Base-by-base conservation (phyloP, 2,113 vertebrate genomes). In the Zosterops japonicus region DNA sequence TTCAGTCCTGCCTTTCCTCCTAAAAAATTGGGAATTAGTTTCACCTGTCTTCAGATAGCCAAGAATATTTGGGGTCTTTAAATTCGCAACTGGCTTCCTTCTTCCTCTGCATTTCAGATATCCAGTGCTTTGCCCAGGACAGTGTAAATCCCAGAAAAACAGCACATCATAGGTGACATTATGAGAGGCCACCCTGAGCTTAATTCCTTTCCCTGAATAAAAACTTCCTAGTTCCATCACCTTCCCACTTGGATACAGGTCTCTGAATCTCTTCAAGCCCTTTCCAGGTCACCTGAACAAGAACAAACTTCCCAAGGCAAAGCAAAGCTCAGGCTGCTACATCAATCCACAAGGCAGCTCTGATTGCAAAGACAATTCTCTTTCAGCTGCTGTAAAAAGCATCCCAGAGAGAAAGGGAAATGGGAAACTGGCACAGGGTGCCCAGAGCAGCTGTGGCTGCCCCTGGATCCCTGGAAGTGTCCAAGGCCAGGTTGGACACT, bases 401-500 rank as follows among this genome's bases (percentile, higher is more conserved):
- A 41, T 20, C 18, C 22, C 2, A 1, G 86, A 31, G 47, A 52
- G 16, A 46, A 52, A 75, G 14, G 10, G 20, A 29, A 59, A 13
- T 19, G 63, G 25, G 47, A 47, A 7, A 41, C 12, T 47, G 70
- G 47, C 23, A 39, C 60, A 46, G 39, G 14, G 2, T 46, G 3
- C 29, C 20, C 53, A 47, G 41, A 55, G 29, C 0, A 27, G 63
- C 55, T 61, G 53, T 8, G 78, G 41, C 20, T 76, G 24, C 17
- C 21, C 21, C 78, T 67, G 83, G 52, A 76, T 7, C 61, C 55
- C 78, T 82, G 61, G 16, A 0, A 82, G 3, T 68, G 61, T 0
- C 28, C 69, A 53, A 59, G n/a, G 61, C 19, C 28, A 22, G 46
- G 44, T 0, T 65, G 68, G 50, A 50, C 0, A 0, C 3, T 33